These are phyloP conservation scores for Castor canadensis DNA, from an alignment of 2,113 vertebrate species.

Conservation along the genomic window DNA sequence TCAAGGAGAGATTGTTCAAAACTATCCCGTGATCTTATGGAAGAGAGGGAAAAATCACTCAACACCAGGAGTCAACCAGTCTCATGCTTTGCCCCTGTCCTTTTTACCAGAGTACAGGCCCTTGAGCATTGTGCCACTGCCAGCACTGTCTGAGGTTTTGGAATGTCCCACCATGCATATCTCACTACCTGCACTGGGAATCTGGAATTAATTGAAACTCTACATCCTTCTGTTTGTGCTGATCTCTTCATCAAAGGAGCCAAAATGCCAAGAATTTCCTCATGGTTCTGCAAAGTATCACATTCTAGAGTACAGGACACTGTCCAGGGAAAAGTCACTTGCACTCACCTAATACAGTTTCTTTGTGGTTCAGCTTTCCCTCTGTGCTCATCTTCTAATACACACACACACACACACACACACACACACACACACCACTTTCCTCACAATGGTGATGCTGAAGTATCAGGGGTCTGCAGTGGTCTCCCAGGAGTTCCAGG, in stretches of 20 bases:
- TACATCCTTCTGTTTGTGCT: not conserved
- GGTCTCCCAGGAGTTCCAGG: too few species aligned
- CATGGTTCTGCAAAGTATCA: not conserved
- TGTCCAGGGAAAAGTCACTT: not conserved
- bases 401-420: not conserved
- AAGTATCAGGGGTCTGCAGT: too few species aligned
- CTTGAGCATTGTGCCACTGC: accelerated
- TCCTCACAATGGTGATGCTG: too few species aligned
- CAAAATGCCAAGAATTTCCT: not conserved
- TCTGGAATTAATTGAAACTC: not conserved
- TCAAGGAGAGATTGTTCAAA: too few species aligned
- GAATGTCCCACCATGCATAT: accelerated
- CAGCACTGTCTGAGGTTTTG: not conserved
- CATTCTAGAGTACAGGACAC: not conserved
- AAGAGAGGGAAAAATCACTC: not conserved
- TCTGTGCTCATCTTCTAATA: not conserved
- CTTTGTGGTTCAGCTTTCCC: not conserved
- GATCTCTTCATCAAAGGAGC: not conserved
- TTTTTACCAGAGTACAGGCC: not conserved
- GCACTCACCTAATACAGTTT: not conserved
- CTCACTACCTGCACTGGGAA: not conserved
- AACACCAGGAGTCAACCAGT: not conserved
- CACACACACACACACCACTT: not conserved
- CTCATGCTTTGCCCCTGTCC: not conserved
- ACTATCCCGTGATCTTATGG: not conserved